These are phyloP conservation scores for Garrulus glandarius DNA, from an alignment of 2,797 vertebrate genomes.

Conservation along the genomic window DNA sequence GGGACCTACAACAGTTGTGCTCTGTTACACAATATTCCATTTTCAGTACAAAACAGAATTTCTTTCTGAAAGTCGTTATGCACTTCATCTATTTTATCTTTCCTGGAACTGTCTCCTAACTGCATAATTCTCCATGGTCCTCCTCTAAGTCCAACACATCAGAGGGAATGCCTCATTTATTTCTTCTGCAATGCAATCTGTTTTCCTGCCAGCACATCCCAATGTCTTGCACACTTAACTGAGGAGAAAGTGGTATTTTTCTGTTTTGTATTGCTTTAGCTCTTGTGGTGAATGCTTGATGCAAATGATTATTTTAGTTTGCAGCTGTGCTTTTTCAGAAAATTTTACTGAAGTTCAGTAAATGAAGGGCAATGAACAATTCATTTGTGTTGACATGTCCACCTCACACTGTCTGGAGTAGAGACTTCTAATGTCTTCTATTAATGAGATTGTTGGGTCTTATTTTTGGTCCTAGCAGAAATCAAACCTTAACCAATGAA, in stretches of 20 bases:
- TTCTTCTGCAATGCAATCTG: neutral
- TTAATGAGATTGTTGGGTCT: neutral
- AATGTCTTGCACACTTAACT: neutral
- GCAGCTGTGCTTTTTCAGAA: neutral
- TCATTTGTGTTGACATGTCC: neutral
- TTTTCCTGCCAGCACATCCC: neutral
- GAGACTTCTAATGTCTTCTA: neutral
- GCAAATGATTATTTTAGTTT: neutral
- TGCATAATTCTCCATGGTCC: neutral
- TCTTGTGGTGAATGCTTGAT: neutral
- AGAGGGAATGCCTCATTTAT: neutral
- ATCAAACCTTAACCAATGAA: neutral
- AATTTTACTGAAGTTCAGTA: neutral
- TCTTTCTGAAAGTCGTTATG: neutral
- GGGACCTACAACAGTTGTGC: neutral
- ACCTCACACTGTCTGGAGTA: neutral
- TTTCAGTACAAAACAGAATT: conserved; percentile 2
- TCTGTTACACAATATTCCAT: neutral
- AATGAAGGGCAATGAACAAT: neutral
- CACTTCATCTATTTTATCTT: neutral
- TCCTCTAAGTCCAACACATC: neutral
- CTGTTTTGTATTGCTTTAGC: neutral
- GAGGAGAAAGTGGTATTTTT: neutral
- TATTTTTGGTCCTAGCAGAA: neutral
- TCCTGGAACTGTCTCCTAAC: neutral